These are phyloP conservation scores for Bursaphelenchus mucronatus DNA, from an alignment of 1,140 invertebrate genomes.

Conservation along the genomic window DNA sequence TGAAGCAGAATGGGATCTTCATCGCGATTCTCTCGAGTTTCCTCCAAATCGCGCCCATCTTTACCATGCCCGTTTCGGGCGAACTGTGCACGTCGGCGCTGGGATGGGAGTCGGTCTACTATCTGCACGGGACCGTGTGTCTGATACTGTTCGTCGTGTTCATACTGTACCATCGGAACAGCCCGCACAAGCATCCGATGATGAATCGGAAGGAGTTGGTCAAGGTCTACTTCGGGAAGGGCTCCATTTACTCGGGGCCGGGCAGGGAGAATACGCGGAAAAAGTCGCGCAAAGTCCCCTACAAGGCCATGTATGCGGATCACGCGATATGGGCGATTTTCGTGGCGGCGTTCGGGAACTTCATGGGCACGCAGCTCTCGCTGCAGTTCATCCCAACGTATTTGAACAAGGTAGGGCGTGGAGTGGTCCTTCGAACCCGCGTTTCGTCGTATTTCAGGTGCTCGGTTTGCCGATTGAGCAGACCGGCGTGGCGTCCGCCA, in stretches of 20 bases:
- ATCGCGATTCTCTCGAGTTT: slow-evolving; percentile 48
- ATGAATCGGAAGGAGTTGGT: slow-evolving; percentile 37
- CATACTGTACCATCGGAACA: slow-evolving; percentile 52
- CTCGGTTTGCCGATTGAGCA: slow-evolving; percentile 49
- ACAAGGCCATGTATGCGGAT: slow-evolving; percentile 37
- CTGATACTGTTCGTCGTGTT: slow-evolving; percentile 50
- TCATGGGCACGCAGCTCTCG: slow-evolving; percentile 47
- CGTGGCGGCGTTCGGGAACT: slow-evolving; percentile 46
- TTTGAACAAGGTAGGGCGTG: slow-evolving; percentile 31
- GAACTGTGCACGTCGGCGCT: slow-evolving; percentile 40
- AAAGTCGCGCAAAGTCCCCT: slow-evolving; percentile 43
- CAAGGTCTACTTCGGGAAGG: slow-evolving; percentile 31
- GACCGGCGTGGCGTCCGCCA: slow-evolving; percentile 50
- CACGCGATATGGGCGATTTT: slow-evolving; percentile 46
- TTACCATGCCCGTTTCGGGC: slow-evolving; percentile 50
- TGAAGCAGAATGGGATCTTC: slow-evolving; percentile 50
- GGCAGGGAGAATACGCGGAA: slow-evolving; percentile 38
- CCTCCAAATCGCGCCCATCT: slow-evolving; percentile 51
- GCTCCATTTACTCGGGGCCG: slow-evolving; percentile 46
- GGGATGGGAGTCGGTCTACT: slow-evolving; percentile 49
- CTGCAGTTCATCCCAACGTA: slow-evolving; percentile 42
- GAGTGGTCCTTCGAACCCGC: background rate
- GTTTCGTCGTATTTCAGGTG: slow-evolving; percentile 26
- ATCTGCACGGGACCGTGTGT: slow-evolving; percentile 46
- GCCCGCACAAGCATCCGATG: slow-evolving; percentile 40